Evolutionary conservation across 2,888 invertebrate species (phyloP), one percentile per base, ranked within the genome.

Genomic region (Digitonthophagus gazella): DNA sequence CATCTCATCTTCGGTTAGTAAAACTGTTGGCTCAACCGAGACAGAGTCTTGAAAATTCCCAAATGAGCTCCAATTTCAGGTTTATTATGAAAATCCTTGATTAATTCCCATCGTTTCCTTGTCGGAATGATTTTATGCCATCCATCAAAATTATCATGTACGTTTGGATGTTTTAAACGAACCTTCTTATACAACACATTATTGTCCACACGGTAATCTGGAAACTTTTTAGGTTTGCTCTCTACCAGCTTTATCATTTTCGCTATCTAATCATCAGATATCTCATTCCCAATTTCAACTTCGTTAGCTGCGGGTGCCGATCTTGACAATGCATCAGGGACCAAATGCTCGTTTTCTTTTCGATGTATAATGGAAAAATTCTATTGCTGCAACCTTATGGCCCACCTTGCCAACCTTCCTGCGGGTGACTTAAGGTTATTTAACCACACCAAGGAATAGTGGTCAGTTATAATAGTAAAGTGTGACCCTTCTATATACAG

Each of bases 1-100:
- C 18, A 18, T 3, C 61, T 57, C 74, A 76, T 73, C 6, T 72
- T 72, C 2, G 77, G 78, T 78, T 78, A 79, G 66, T 75, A 78
- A 57, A 75, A 77, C 11, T 67, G 3, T n/a, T 58, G 44, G 2
- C 63, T 54, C 0, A 75, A 58, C 19, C 73, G 11, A 0, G 63
- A 14, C 14, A 67, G 71, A 0, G 77, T 78, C 67, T 75, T 76
- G 8, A 66, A 70, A 5, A 74, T 67, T 0, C 78, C 78, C 0
- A 72, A 66, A 58, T 78, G 78, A 15, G 65, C 72, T 15, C 67
- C 64, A 8, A 58, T 44, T 44, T 44, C 64, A 5, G 69, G 67
- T n/a, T 16, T 15, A 63, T 72, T 67, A 66, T 73, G 71, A 57
- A 14, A 63, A 15, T 57, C n/a, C 15, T 58, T 16, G 3, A 72